Base-by-base conservation (phyloP, 2,797 vertebrate genomes). In the Harpagifer antarcticus region DNA sequence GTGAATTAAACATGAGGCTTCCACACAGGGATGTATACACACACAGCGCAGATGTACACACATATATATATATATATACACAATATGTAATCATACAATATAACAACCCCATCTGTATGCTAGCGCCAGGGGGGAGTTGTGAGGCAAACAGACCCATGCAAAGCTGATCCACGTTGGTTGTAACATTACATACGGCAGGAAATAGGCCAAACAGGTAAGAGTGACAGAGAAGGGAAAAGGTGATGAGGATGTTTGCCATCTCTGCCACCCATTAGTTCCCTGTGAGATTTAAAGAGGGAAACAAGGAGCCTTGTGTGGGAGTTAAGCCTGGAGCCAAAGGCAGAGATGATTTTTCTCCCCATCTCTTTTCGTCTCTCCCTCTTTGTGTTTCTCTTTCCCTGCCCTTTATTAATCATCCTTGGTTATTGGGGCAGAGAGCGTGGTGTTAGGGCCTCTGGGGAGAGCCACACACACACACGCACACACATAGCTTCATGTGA, bases 381-480 rank as follows among this genome's bases (percentile, higher is more conserved):
- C 20, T 72, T 43, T 73, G 49, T 68, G 20, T 5, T 44, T 48
- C 70, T 10, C 74, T 82, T 79, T 62, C 56, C 76, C 74, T 88
- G 88, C 75, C 83, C 86, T 91, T 92, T 90, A 93, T 92, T 92
- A 92, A 93, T 94, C 91, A 93, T 90, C 90, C 87, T 91, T 91
- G 89, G 88, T 92, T 92, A 92, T 91, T 88, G 81, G 90, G 90
- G 87, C 90, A 91, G 77, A 86, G 89, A 90, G 78, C 53, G 52
- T 78, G 81, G 87, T 85, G 90, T 89, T 84, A 66, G 88, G 77
- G 84, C 85, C 91, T 86, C 85, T 80, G 82, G 85, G 88, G 82
- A 86, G 66, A 79, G 75, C 74, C 23, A 23, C 23, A 23, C 23
- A 23, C 23, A 23, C 23, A 23, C 27, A 27, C 27, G 27, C 27